Evolutionary conservation across 2,113 vertebrate genomes (phyloP).

Genomic region (Corvus moneduloides): DNA sequence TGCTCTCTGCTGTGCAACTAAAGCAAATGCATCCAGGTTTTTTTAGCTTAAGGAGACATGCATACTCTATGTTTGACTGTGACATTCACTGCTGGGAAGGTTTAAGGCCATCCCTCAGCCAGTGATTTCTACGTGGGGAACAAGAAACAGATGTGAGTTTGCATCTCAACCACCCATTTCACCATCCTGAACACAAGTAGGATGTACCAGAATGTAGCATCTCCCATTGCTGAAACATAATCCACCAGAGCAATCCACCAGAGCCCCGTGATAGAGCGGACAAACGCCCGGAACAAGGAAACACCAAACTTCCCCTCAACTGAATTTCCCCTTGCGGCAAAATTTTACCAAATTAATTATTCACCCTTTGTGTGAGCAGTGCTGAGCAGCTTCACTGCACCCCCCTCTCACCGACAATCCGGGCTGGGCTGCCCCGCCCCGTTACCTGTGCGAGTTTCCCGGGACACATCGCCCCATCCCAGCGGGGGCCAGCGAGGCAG

Average conservation of each 20-base stretch:
- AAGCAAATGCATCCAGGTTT: not conserved
- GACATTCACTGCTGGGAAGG: not conserved
- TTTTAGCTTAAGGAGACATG: not conserved
- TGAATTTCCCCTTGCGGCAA: not conserved
- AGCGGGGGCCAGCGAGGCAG: slow-evolving; percentile 26
- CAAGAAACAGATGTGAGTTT: not conserved
- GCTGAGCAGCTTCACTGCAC: not conserved
- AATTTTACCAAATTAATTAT: not conserved
- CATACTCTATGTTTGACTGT: not conserved
- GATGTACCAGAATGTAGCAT: not conserved
- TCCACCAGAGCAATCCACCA: not conserved
- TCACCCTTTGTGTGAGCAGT: not conserved
- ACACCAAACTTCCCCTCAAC: not conserved
- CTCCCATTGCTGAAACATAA: not conserved
- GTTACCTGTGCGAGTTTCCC: slow-evolving; percentile 57
- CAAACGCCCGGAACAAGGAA: not conserved
- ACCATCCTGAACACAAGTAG: not conserved
- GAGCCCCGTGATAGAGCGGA: accelerated
- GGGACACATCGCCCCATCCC: slow-evolving; percentile 32
- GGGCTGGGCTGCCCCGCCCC: not conserved
- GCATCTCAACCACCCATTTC: not conserved
- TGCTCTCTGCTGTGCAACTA: not conserved
- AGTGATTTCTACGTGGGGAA: not conserved
- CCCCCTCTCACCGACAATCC: not conserved
- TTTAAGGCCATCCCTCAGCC: not conserved